phyloP scores from a whole-genome alignment of 2,888 invertebrate species.

The Choreutis nemorana region DNA sequence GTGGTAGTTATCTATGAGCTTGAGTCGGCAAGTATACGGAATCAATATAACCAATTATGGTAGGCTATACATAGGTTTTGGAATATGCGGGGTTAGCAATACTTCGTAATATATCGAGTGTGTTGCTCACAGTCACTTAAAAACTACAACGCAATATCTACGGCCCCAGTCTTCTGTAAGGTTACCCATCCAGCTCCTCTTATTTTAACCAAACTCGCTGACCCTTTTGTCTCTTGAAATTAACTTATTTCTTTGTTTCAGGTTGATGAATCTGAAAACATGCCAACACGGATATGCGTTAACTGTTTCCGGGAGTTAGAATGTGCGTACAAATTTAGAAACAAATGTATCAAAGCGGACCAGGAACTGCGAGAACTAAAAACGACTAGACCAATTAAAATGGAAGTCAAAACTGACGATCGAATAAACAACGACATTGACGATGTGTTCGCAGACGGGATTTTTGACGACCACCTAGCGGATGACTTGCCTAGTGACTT shows the following conservation, averaged over 20 bases:
- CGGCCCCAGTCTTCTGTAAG: no score
- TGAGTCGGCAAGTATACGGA: no score
- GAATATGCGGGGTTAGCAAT: no score
- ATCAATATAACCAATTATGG: no score
- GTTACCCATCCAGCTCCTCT: background rate
- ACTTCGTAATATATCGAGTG: no score
- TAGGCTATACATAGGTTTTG: no score
- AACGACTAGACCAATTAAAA: constrained; percentile 29
- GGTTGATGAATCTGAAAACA: constrained; percentile 41
- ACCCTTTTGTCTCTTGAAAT: background rate
- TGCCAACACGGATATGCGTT: constrained; percentile 45
- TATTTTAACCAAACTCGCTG: background rate
- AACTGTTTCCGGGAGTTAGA: constrained; percentile 44
- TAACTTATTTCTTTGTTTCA: constrained; percentile 18
- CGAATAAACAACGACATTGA: constrained; percentile 16
- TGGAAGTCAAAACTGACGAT: constrained; percentile 25
- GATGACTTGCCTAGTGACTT: constrained; percentile 8
- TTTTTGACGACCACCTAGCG: constrained; percentile 16
- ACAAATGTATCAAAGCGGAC: constrained; percentile 45
- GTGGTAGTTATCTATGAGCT: no score
- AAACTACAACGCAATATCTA: background rate
- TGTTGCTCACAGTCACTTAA: background rate
- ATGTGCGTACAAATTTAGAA: constrained; percentile 51
- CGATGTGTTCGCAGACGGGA: constrained; percentile 17
- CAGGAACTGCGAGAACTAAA: no score